Base-by-base conservation (phyloP, 2,888 invertebrate genomes). In the Dusona sp. region DNA sequence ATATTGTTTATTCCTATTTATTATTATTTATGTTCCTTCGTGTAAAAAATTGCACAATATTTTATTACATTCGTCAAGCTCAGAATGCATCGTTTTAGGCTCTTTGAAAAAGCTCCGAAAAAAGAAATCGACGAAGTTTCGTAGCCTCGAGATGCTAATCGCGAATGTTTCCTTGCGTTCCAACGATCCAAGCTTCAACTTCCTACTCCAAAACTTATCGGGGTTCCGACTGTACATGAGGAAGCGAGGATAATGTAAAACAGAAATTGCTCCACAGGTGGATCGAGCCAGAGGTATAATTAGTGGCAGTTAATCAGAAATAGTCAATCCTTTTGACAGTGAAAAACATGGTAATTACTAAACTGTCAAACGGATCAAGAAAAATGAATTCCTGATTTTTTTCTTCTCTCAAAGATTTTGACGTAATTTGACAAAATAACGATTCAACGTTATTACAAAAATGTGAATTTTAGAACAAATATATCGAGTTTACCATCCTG, bases 251-350 rank as follows among this genome's bases (percentile, higher is more conserved):
- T 29, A 61, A 61, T 61, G 61, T 29, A 16, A 61, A 61, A 61
- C 29, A 29, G 61, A 61, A 61, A 61, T 61, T 61, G 61, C 61
- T 29, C 61, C 29, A 61, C 61, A 61, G 61, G 29, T 61, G 61
- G 29, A 61, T 61, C 61, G 29, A 61, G 61, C 29, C 11, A 61
- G 61, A 16, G 6, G 7, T 29, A 67, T 67, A 67, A 38, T 67
- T 67, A 38, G 36, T 67, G 36, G n/a, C 67, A 38, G 42, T 67
- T 67, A 67, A n/a, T 67, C 19, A 38, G 42, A 70, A 70, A 70
- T 45, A 45, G 38, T 70, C 45, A 29, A 61, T 67, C 38, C 29
- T n/a, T 25, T 70, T 25, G 42, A 16, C 7, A 16, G 2, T 29
- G 29, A 61, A 61, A 61, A 7, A 6, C 29, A 8, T 29, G 16